phyloP scores from a whole-genome alignment of 2,113 vertebrate genomes.

The Aptenodytes forsteri region DNA sequence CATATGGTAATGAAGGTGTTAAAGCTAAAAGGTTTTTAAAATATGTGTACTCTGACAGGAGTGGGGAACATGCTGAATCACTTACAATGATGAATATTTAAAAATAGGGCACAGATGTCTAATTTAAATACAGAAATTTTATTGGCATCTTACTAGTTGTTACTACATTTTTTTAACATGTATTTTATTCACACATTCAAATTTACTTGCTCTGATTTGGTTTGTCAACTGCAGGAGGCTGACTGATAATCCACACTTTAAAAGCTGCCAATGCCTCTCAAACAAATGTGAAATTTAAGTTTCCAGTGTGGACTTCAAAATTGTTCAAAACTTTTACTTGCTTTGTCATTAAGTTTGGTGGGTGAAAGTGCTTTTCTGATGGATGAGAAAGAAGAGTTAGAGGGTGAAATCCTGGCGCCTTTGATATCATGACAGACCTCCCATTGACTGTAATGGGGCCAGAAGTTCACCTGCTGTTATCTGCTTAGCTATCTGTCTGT shows the following conservation, averaged over 20 bases:
- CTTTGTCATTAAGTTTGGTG: constrained; percentile 40
- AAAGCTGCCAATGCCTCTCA: constrained; percentile 43
- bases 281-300: constrained; percentile 43
- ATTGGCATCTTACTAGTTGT: constrained; percentile 79
- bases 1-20: constrained; percentile 63
- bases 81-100: constrained; percentile 74
- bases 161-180: constrained; percentile 74
- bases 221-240: constrained; percentile 74
- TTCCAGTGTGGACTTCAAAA: constrained; percentile 19
- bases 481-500: constrained; percentile 56
- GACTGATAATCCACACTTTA: constrained; percentile 58
- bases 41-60: constrained; percentile 68
- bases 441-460: constrained; percentile 48
- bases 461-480: constrained; percentile 62
- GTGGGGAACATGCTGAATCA: constrained; percentile 70
- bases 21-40: constrained; percentile 65
- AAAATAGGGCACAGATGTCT: constrained; percentile 81
- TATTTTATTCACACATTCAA: constrained; percentile 80
- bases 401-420: constrained; percentile 40
- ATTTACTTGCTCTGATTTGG: constrained; percentile 72
- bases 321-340: constrained; percentile 41
- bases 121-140: constrained; percentile 80
- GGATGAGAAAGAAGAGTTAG: constrained; percentile 20
- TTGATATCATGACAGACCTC: constrained; percentile 59
- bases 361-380: constrained; percentile 21